Evolutionary conservation across 92 coral and sea anemone genomes (phyloP).

Genomic region (Paragorgia papillata): DNA sequence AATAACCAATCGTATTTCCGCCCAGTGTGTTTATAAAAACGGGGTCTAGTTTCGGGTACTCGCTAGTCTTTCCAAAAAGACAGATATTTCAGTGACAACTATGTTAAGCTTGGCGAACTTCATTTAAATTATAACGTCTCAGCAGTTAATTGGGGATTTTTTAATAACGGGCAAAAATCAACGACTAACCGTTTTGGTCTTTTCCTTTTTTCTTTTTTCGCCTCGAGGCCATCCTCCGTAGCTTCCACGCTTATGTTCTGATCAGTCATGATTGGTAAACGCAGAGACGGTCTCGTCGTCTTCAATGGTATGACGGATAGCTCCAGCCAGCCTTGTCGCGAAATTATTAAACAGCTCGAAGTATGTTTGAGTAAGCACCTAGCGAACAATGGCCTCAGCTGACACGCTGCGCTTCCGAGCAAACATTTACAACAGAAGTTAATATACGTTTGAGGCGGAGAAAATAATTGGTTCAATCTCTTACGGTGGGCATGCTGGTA

Average conservation of each 20-base stretch:
- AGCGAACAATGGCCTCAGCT: not conserved
- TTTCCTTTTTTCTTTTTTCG: conserved; percentile 11
- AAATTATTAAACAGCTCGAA: conserved; percentile 17
- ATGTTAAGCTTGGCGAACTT: no score
- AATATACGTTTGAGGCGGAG: conserved; percentile 24
- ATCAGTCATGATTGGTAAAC: conserved; percentile 7
- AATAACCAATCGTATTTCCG: no score
- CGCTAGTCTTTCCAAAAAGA: no score
- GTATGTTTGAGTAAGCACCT: conserved; percentile 1
- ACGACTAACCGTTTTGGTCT: conserved; percentile 20
- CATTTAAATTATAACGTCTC: not conserved
- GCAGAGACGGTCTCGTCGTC: not conserved
- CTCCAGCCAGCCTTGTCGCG: not conserved
- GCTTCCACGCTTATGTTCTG: not conserved
- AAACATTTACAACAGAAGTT: conserved; percentile 8
- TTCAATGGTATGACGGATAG: not conserved
- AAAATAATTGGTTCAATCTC: conserved; percentile 14
- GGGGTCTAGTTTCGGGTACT: no score
- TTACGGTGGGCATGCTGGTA: no score
- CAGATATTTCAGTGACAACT: no score
- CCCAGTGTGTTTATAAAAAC: no score
- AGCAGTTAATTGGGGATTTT: not conserved
- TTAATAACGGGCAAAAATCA: not conserved
- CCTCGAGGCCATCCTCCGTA: not conserved
- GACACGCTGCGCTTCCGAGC: conserved; percentile 29